These are phyloP conservation scores for Amorpha juglandis DNA, from an alignment of 2,888 invertebrate species.

Conservation along the genomic window DNA sequence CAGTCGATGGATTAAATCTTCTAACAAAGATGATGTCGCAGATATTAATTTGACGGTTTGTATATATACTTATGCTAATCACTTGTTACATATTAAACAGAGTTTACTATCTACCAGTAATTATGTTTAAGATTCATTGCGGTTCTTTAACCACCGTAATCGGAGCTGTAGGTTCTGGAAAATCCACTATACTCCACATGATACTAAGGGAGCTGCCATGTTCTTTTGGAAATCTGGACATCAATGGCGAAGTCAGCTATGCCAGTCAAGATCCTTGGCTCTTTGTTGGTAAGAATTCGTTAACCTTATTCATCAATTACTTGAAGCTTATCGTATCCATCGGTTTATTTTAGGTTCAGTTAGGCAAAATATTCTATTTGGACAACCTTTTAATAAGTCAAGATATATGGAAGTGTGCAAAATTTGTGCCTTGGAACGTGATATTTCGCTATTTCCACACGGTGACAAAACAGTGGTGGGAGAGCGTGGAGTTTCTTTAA, in stretches of 20 bases:
- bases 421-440: conserved; percentile 89
- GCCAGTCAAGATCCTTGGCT: conserved; percentile 94
- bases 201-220: conserved; percentile 90
- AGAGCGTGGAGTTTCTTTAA: conserved; percentile 92
- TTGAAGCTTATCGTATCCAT: neutral
- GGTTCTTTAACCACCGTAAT: conserved; percentile 85
- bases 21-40: conserved; percentile 69
- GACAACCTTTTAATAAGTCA: conserved; percentile 85
- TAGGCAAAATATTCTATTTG: conserved; percentile 96
- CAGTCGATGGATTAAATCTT: conserved; percentile 79
- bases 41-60: conserved; percentile 74
- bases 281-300: conserved; percentile 82
- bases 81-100: neutral
- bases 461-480: conserved; percentile 94
- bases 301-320: too few relatives aligned
- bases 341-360: conserved; percentile 85
- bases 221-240: conserved; percentile 82
- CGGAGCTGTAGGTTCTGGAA: conserved; percentile 85
- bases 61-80: neutral
- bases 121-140: conserved; percentile 47
- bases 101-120: neutral
- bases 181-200: conserved; percentile 86
- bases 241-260: conserved; percentile 88
- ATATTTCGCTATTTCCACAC: conserved; percentile 89
- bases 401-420: conserved; percentile 88